These are phyloP conservation scores for Aphaenogaster rudis DNA, from an alignment of 1,140 invertebrate genomes.

Conservation along the genomic window DNA sequence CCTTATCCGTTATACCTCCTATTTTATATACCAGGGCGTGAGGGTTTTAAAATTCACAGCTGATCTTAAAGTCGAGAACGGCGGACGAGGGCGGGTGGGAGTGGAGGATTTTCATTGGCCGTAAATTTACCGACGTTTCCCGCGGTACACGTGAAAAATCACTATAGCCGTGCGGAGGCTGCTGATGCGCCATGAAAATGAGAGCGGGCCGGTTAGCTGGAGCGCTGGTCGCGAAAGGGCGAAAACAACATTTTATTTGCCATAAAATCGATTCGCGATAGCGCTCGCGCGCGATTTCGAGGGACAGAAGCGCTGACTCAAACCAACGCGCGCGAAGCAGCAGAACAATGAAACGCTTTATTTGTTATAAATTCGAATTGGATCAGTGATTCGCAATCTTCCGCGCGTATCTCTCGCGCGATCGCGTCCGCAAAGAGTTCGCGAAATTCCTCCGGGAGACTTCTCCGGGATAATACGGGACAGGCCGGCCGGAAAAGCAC, in stretches of 20 bases:
- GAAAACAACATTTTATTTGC: conserved; percentile 66
- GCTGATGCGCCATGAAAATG: conserved; percentile 3
- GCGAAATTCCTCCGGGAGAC: conserved; percentile 9
- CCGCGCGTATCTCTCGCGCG: not conserved
- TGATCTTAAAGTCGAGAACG: conserved; percentile 47
- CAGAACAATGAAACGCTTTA: conserved; percentile 61
- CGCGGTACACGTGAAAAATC: conserved; percentile 59
- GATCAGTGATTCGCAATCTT: conserved; percentile 46
- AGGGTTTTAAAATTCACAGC: conserved; percentile 56
- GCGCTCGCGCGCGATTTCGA: conserved; percentile 16
- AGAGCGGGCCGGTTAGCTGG: not conserved
- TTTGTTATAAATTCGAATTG: conserved; percentile 61
- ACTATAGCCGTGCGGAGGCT: not conserved
- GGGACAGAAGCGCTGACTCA: conserved; percentile 40
- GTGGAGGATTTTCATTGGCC: conserved; percentile 57
- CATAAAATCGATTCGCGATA: conserved; percentile 67
- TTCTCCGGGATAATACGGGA: not conserved
- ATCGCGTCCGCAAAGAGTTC: conserved; percentile 34
- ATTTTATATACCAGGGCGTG: not conserved
- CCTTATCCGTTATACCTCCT: not conserved
- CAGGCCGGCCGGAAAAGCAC: not conserved
- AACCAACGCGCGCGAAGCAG: conserved; percentile 7
- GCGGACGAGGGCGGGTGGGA: too few species aligned
- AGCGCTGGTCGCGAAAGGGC: not conserved
- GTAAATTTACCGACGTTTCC: conserved; percentile 35